Evolutionary conservation across 2,888 invertebrate genomes (phyloP).

Genomic region (Cataglyphis rosenhaueri): DNA sequence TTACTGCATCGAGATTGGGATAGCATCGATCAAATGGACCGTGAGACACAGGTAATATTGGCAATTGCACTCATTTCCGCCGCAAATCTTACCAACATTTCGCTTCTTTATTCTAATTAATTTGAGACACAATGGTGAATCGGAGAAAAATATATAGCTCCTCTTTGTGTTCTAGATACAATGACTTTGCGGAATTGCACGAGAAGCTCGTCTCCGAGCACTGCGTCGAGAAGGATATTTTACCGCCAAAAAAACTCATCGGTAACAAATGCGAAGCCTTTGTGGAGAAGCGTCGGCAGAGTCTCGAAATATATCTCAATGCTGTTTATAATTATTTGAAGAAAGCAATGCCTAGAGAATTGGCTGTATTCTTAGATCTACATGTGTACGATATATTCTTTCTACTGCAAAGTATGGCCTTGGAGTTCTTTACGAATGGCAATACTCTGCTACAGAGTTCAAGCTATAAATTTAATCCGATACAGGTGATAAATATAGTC

Average conservation of each 20-base stretch:
- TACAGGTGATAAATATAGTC: constrained; percentile 88
- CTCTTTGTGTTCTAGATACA: constrained; percentile 89
- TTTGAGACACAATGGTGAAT: neutral
- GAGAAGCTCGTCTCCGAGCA: constrained; percentile 93
- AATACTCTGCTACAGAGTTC: constrained; percentile 89
- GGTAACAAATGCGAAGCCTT: constrained; percentile 96
- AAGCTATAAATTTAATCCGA: constrained; percentile 90
- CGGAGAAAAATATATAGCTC: neutral
- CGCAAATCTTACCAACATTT: neutral
- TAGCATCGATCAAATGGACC: constrained; percentile 92
- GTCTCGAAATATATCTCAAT: constrained; percentile 93
- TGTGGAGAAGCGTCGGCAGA: constrained; percentile 93
- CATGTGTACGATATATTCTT: constrained; percentile 96
- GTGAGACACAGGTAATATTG: constrained; percentile 89
- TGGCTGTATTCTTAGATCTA: constrained; percentile 95
- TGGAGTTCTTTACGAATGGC: constrained; percentile 91
- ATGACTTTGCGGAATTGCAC: constrained; percentile 95
- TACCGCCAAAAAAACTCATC: constrained; percentile 97
- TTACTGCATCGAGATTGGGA: constrained; percentile 90
- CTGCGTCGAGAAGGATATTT: constrained; percentile 92
- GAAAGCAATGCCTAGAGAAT: constrained; percentile 92
- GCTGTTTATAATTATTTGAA: constrained; percentile 91
- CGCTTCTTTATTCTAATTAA: neutral
- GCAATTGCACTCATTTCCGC: neutral
- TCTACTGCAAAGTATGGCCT: constrained; percentile 93